A percentile compares a stretch with the other conserved stretches of the same genome.
Evolutionary conservation across 2,888 invertebrate genomes (phyloP).

Genomic region (Himalopsyche japonica): DNA sequence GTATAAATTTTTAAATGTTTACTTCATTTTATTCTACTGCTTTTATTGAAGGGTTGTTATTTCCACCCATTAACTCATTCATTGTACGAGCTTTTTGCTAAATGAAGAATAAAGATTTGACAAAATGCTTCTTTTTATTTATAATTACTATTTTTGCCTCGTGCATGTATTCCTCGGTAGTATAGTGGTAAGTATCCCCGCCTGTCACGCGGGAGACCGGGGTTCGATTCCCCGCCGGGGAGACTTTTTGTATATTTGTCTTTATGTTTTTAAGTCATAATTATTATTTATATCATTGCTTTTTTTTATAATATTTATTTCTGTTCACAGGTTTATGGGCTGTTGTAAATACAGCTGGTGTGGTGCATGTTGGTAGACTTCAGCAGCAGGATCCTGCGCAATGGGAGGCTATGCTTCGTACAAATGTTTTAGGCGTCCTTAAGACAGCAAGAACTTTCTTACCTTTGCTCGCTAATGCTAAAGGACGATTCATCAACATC

Average conservation of each 20-base stretch:
- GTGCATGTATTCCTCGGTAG: constrained; percentile 52
- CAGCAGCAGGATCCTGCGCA: constrained; percentile 70
- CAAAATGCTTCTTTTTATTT: constrained; percentile 16
- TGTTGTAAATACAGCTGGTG: constrained; percentile 81
- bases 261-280: not conserved
- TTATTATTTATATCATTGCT: no score
- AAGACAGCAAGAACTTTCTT: constrained; percentile 77
- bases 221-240: constrained; percentile 62
- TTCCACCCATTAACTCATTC: no score
- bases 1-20: no score
- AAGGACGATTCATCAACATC: constrained; percentile 72
- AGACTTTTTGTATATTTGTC: constrained; percentile 13
- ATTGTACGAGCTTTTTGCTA: no score
- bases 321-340: constrained; percentile 72
- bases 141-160: constrained; percentile 28
- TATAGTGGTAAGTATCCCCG: constrained; percentile 63
- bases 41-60: no score
- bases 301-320: no score
- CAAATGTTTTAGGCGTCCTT: constrained; percentile 73
- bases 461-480: constrained; percentile 67
- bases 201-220: constrained; percentile 64
- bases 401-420: constrained; percentile 71
- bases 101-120: no score
- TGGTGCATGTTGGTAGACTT: constrained; percentile 71
- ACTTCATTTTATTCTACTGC: no score